Evolutionary conservation across 1,140 invertebrate genomes (phyloP).

Genomic region (Galleria mellonella): DNA sequence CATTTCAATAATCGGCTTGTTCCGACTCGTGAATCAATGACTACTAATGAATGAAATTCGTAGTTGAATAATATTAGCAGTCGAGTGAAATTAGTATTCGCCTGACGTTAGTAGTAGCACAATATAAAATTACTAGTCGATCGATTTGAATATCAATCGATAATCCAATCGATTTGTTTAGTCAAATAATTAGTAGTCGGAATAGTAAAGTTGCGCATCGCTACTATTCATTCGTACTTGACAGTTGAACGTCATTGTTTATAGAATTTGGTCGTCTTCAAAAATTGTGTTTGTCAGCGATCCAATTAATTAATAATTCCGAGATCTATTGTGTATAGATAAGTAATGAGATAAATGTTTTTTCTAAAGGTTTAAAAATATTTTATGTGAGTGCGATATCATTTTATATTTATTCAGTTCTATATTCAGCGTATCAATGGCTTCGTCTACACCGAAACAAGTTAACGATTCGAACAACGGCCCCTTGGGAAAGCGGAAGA

Average conservation of each 20-base stretch:
- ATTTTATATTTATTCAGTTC: not conserved
- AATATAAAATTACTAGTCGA: too few relatives aligned
- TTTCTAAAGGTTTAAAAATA: not conserved
- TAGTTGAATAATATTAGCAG: too few relatives aligned
- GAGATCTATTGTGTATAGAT: constrained; percentile 5
- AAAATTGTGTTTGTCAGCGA: not conserved
- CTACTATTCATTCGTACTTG: not conserved
- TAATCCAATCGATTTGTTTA: too few relatives aligned
- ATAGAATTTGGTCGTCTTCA: not conserved
- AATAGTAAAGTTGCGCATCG: too few relatives aligned
- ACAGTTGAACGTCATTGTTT: constrained; percentile 6
- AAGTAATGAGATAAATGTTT: constrained; percentile 30
- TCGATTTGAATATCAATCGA: too few relatives aligned
- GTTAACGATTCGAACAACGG: constrained; percentile 51
- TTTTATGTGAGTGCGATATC: not conserved
- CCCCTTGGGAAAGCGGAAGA: constrained; percentile 62
- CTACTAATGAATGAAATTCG: too few relatives aligned
- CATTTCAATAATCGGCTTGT: too few relatives aligned
- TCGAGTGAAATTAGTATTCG: too few relatives aligned
- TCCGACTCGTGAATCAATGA: too few relatives aligned
- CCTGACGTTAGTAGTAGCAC: too few relatives aligned
- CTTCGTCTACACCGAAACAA: constrained; percentile 62
- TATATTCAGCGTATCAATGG: constrained; percentile 13
- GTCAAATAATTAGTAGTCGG: too few relatives aligned
- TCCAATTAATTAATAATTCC: not conserved